Conservation (phyloP, 2,888 invertebrate species). For the Enchytraeus crypticus region DNA sequence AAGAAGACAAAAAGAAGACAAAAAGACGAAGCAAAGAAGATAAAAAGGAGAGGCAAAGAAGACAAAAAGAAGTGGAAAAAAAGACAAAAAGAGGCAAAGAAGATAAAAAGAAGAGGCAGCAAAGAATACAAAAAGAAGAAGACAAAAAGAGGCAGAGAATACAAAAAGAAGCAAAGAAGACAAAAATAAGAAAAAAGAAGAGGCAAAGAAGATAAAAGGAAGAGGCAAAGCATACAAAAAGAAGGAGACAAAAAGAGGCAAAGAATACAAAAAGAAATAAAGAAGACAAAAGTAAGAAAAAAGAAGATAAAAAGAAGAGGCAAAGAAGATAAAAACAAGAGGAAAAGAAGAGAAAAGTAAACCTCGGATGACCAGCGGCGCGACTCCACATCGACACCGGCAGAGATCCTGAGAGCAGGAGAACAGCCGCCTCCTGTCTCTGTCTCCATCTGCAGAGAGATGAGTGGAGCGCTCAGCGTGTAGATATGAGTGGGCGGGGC, state of each 20-base stretch:
- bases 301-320: too few relatives aligned
- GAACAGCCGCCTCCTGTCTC: too few relatives aligned
- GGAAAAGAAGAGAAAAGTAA: too few relatives aligned
- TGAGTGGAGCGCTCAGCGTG: too few relatives aligned
- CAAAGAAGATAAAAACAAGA: too few relatives aligned
- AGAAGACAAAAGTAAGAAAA: background rate
- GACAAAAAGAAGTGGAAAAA: background rate
- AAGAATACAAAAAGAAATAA: background rate
- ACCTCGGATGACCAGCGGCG: too few relatives aligned
- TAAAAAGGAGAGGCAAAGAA: background rate
- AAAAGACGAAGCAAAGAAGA: background rate
- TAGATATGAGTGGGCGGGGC: too few relatives aligned
- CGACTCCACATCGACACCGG: too few relatives aligned
- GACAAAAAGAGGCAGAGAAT: background rate
- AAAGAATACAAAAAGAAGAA: background rate
- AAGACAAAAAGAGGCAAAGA: background rate
- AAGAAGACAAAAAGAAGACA: background rate
- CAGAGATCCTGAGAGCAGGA: too few relatives aligned
- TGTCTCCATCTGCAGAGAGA: too few relatives aligned
- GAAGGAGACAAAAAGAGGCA: background rate
- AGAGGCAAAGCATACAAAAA: background rate
- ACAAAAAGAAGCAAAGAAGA: background rate
- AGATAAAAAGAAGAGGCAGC: background rate
- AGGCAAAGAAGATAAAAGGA: background rate
- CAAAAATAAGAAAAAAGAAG: conserved; percentile 8